A percentile compares a stretch with the other conserved stretches of the same genome.
Evolutionary conservation across 2,888 invertebrate genomes (phyloP).

Genomic region (Lasioglossum lativentre): DNA sequence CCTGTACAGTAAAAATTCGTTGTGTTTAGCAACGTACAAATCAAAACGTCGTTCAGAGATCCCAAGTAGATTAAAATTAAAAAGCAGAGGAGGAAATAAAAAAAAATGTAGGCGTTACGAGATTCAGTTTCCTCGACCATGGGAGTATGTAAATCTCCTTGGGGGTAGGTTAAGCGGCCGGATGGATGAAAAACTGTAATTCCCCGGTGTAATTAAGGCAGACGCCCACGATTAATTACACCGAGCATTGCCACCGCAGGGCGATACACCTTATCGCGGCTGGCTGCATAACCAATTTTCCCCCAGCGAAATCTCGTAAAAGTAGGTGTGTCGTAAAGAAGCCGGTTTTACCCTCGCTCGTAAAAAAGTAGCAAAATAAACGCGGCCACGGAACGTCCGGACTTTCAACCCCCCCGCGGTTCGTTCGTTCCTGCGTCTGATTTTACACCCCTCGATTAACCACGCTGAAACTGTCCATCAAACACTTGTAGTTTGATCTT

Average conservation of each 20-base stretch:
- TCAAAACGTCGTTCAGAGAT: too few species aligned
- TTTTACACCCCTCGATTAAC: constrained; percentile 1
- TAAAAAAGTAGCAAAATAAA: constrained; percentile 27
- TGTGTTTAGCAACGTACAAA: too few species aligned
- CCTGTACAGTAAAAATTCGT: too few species aligned
- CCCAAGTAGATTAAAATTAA: too few species aligned
- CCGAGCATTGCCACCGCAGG: background rate
- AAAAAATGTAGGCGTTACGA: background rate
- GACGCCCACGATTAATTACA: constrained; percentile 18
- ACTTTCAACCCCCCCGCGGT: background rate
- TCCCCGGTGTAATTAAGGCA: constrained; percentile 23
- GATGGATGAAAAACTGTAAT: constrained; percentile 8
- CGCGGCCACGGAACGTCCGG: background rate
- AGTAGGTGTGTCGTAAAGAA: constrained; percentile 38
- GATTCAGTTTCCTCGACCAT: background rate
- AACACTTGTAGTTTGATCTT: background rate
- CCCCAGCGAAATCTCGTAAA: constrained; percentile 34
- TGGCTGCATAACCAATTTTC: constrained; percentile 38
- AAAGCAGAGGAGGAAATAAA: too few species aligned
- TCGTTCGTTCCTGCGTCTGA: background rate
- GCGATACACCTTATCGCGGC: constrained; percentile 11
- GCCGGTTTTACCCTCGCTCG: constrained; percentile 19
- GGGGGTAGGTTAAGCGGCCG: background rate
- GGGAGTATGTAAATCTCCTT: background rate
- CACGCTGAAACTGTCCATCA: background rate